phyloP scores from a whole-genome alignment of 2,888 invertebrate genomes.

The Drosophila greeni region DNA sequence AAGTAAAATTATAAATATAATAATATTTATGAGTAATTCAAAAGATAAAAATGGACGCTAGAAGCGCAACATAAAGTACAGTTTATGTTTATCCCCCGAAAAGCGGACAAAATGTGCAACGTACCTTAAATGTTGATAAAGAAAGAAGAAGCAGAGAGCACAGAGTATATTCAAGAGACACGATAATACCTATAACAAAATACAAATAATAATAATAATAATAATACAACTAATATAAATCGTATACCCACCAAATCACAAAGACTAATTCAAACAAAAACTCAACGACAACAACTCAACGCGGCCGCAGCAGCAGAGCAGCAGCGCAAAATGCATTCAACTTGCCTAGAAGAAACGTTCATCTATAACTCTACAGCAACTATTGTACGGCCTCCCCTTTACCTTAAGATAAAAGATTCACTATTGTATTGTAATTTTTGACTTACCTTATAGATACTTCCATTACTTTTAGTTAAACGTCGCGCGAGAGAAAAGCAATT shows the following conservation, averaged over 20 bases:
- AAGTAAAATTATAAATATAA: conserved; percentile 68
- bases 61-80: conserved; percentile 70
- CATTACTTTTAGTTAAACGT: conserved; percentile 64
- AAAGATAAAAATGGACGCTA: conserved; percentile 57
- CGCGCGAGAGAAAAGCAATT: conserved; percentile 35
- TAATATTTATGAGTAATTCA: conserved; percentile 70
- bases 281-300: conserved; percentile 44
- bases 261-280: conserved; percentile 66
- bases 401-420: conserved; percentile 31
- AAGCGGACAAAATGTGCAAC: conserved; percentile 70
- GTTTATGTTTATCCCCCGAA: conserved; percentile 68
- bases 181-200: conserved; percentile 48
- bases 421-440: conserved; percentile 38
- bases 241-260: conserved; percentile 70
- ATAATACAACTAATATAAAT: conserved; percentile 36
- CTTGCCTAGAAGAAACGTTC: conserved; percentile 53
- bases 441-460: conserved; percentile 49
- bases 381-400: conserved; percentile 24
- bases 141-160: conserved; percentile 24
- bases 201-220: conserved; percentile 24
- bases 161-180: conserved; percentile 45
- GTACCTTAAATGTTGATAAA: conserved; percentile 62
- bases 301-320: conserved; percentile 39
- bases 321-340: conserved; percentile 71
- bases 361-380: conserved; percentile 27